Evolutionary conservation across 2,888 invertebrate genomes (phyloP), one percentile per base, ranked within the genome.

Genomic region (Thymelicus sylvestris): DNA sequence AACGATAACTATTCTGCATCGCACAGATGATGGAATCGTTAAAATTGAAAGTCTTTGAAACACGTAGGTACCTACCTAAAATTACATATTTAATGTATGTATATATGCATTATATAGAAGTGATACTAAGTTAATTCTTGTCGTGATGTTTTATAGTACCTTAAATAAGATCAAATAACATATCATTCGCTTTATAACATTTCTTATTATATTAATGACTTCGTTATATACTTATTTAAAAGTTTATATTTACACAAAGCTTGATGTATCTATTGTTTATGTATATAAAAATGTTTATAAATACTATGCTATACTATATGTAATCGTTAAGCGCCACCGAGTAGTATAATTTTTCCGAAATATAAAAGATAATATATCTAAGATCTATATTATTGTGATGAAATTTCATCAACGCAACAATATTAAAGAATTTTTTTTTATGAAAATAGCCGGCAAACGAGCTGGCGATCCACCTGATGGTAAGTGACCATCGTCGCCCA

Each of bases 141-240:
- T 62, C 79, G 85, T 84, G 75, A 77, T 80, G 78, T 83, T 83
- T 82, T 72, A 72, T 67, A 73, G 72, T 52, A 70, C 62, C 66
- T 69, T 60, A 81, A 86, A 78, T 90, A 89, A 90, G 90, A 86
- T 87, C 84, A 87, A 86, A 83, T 85, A 84, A 93, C 93, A 93
- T 93, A 93, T 93, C 93, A 93, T 91, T 93, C 92, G 93, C 93
- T 93, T 93, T 91, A 89, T 92, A 92, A 92, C 91, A 88, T 79
- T 82, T 81, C 81, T 86, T 86, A 74, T 72, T 77, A 72, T 59
- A 60, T 68, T 62, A 48, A 57, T 62, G 48, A 59, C 59, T 64
- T 70, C 39, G 69, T 70, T 70, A 60, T 60, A 62, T 62, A 67
- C 52, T 66, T 55, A 67, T 38, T 67, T 67, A 55, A 52, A 66